Evolutionary conservation across 2,797 vertebrate genomes (phyloP).

Genomic region (Streptopelia turtur): DNA sequence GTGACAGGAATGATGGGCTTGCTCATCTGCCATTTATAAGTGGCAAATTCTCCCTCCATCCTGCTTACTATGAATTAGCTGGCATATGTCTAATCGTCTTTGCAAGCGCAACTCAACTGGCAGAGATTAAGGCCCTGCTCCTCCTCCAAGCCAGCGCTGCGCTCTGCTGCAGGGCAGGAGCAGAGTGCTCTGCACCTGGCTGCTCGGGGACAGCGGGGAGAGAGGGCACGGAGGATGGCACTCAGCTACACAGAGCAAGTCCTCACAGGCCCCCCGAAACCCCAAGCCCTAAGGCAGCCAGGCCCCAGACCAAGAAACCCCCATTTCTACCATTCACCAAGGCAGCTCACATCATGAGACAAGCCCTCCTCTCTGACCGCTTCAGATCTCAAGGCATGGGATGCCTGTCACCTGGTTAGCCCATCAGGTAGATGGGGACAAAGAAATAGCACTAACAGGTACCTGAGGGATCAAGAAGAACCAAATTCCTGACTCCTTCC

Average conservation of each 20-base stretch:
- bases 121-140: constrained; percentile 39
- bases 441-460: neutral
- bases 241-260: neutral
- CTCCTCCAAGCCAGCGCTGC: neutral
- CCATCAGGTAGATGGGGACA: neutral
- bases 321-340: accelerated
- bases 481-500: neutral
- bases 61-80: constrained; percentile 69
- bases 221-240: neutral
- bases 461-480: neutral
- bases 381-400: neutral
- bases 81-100: constrained; percentile 75
- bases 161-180: neutral
- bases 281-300: accelerated
- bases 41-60: constrained; percentile 63
- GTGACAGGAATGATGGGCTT: neutral
- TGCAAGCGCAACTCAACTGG: constrained; percentile 5
- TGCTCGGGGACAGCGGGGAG: neutral
- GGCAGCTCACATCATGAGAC: neutral
- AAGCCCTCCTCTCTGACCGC: neutral
- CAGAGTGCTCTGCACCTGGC: neutral
- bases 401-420: neutral
- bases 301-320: neutral
- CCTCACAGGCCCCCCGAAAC: neutral
- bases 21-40: constrained; percentile 67